These are phyloP conservation scores for Nasonia vitripennis DNA, from an alignment of 1,140 invertebrate genomes.

Conservation along the genomic window DNA sequence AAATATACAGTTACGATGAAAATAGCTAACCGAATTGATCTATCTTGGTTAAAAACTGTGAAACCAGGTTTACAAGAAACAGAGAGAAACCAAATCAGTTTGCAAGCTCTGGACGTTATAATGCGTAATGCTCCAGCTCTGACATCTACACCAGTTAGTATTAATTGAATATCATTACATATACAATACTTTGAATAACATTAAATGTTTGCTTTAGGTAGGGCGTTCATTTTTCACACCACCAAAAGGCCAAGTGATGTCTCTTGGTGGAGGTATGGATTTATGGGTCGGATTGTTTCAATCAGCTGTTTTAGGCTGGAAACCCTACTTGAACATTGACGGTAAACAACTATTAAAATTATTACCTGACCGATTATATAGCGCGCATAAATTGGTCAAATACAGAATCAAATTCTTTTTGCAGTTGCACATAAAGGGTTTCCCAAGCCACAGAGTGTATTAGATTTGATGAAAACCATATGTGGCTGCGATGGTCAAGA, in stretches of 20 bases:
- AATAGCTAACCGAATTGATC: conserved; percentile 74
- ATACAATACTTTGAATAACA: conserved; percentile 11
- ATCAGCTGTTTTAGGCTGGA: conserved; percentile 83
- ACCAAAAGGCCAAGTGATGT: conserved; percentile 55
- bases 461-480: conserved; percentile 65
- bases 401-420: conserved; percentile 33
- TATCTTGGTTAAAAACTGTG: conserved; percentile 76
- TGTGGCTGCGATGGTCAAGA: not conserved
- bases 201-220: conserved; percentile 61
- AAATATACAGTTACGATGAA: conserved; percentile 79
- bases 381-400: not conserved
- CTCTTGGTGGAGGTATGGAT: conserved; percentile 79
- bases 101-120: conserved; percentile 90
- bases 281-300: conserved; percentile 85
- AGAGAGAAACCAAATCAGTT: conserved; percentile 78
- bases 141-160: not conserved
- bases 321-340: conserved; percentile 85
- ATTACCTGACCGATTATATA: not conserved
- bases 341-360: conserved; percentile 70
- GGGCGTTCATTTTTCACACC: conserved; percentile 75
- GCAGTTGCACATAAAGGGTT: conserved; percentile 83
- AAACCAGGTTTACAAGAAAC: conserved; percentile 65
- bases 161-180: not conserved
- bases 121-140: conserved; percentile 77
- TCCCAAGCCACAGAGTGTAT: conserved; percentile 73